Conservation (phyloP, 1,140 invertebrate species). For the Heliothis virescens region DNA sequence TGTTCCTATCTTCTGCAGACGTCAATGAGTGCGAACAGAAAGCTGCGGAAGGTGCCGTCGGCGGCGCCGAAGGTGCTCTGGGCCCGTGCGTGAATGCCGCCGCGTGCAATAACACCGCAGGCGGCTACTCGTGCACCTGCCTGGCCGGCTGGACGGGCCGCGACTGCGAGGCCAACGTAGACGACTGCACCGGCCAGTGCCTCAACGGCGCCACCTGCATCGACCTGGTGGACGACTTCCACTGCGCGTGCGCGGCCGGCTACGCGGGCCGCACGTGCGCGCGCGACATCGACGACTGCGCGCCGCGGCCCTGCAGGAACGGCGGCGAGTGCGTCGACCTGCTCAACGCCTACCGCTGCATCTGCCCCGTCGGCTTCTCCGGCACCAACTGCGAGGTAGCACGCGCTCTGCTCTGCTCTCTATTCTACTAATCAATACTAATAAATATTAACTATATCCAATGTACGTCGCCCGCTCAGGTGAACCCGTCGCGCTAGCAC, state of each 20-base stretch:
- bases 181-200: constrained; percentile 96
- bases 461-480: constrained; percentile 16
- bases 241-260: constrained; percentile 93
- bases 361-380: constrained; percentile 93
- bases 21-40: constrained; percentile 71
- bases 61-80: constrained; percentile 69
- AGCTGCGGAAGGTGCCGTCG: constrained; percentile 54
- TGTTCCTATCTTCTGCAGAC: constrained; percentile 76
- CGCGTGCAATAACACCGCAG: constrained; percentile 92
- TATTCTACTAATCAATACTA: constrained; percentile 16
- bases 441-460: background rate
- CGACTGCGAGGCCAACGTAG: constrained; percentile 95
- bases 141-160: constrained; percentile 94
- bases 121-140: constrained; percentile 94
- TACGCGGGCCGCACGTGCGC: constrained; percentile 91
- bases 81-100: constrained; percentile 93
- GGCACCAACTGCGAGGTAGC: constrained; percentile 92
- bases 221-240: constrained; percentile 93
- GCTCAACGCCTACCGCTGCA: constrained; percentile 93
- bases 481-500: constrained; percentile 55
- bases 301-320: constrained; percentile 93
- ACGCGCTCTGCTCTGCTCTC: background rate
- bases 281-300: constrained; percentile 91
- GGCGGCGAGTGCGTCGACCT: constrained; percentile 94
- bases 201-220: constrained; percentile 94